Base-by-base conservation (phyloP, 2,888 invertebrate genomes). In the Stramonita haemastoma region DNA sequence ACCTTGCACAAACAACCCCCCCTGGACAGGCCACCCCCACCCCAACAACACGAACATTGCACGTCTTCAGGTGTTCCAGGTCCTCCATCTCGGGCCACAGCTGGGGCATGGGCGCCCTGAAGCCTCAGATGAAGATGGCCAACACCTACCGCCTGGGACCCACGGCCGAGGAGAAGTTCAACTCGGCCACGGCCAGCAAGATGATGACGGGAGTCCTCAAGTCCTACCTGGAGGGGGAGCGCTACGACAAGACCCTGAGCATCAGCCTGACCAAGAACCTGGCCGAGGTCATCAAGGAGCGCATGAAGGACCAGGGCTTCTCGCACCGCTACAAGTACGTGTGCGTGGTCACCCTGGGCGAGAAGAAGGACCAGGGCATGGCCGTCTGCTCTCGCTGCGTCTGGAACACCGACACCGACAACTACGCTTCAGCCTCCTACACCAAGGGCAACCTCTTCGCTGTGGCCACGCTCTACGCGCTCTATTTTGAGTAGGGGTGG, bases 371-470 rank as follows among this genome's bases (percentile, higher is more conserved):
- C 87, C 95, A 95, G 89, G 94, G 94, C 13, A 87, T 95, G 84
- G 93, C 92, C 2, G 92, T 93, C 17, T 93, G 92, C 86, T 94
- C 95, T 87, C 88, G 95, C 29, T 92, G 94, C 83, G 90, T 95
- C 1, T 95, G 95, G 95, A 93, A 94, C 88, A 92, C 93, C 11
- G 93, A 94, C 19, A 94, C 94, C 13, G 95, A 95, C 90, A 95
- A 93, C 91, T 94, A 90, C 87, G 95, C 95, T 11, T 92, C 94
- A 34, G 94, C 94, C 2, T 90, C 92, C 77, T 95, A 92, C 89
- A 91, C 91, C 46, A 94, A 94, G 56, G 92, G 93, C 13, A 91
- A 93, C n/a, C 87, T 95, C 34, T 94, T 94, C 90, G 95, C 94
- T 0, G 93, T 94, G 6, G 95, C 95, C 26, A 93, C 93, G 17